Evolutionary conservation across 1,140 invertebrate genomes (phyloP).

Genomic region (Zelostemma sp.): DNA sequence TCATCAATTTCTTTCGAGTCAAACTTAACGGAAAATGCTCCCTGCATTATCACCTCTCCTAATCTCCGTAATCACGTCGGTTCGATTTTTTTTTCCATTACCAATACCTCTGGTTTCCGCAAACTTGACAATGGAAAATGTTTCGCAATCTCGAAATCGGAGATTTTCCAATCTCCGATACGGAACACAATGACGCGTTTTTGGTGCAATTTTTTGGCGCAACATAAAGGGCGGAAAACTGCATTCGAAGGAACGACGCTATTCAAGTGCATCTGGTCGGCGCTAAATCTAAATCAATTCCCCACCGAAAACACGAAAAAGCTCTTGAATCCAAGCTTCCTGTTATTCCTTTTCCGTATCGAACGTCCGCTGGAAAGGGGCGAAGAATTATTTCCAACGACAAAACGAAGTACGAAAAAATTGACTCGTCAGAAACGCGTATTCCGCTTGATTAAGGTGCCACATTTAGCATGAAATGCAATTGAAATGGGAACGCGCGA

Average conservation of each 20-base stretch:
- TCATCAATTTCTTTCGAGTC: conserved; percentile 32
- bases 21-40: conserved; percentile 21
- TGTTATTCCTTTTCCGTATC: conserved; percentile 39
- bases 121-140: too few relatives aligned
- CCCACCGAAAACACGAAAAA: conserved; percentile 55
- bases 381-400: neutral
- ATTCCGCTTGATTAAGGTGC: neutral
- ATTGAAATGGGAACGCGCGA: neutral
- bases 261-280: conserved; percentile 48
- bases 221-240: conserved; percentile 45
- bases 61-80: conserved; percentile 7
- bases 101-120: too few relatives aligned
- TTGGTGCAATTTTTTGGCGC: conserved; percentile 26
- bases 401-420: too few relatives aligned
- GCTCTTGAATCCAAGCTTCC: conserved; percentile 43
- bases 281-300: conserved; percentile 61
- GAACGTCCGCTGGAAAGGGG: conserved; percentile 21
- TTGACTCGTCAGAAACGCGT: neutral
- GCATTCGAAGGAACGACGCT: conserved; percentile 48
- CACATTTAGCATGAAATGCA: neutral
- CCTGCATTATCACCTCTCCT: conserved; percentile 18
- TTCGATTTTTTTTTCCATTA: conserved; percentile 10
- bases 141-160: too few relatives aligned
- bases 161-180: neutral
- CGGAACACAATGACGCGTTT: neutral